A percentile compares a stretch with the other conserved stretches of the same genome.
Evolutionary conservation across 2,888 invertebrate species (phyloP).

Genomic region (Leptinotarsa tumamoca): DNA sequence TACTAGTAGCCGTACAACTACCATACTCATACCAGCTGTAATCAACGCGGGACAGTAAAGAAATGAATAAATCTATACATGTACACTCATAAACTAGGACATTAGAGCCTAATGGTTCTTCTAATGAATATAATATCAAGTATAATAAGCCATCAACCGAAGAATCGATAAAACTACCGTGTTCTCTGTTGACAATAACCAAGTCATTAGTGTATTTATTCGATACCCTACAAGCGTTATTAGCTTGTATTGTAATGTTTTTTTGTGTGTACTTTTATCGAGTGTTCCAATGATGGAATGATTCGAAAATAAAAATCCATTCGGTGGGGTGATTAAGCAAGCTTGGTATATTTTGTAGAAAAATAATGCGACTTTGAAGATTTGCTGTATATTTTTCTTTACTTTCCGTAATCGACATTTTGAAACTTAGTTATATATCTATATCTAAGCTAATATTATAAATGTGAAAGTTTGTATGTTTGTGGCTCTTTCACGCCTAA

Average conservation of each 20-base stretch:
- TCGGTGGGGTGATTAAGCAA: constrained; percentile 1
- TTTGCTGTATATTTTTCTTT: too few relatives aligned
- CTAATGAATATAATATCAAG: constrained; percentile 42
- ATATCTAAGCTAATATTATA: too few relatives aligned
- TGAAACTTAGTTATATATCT: too few relatives aligned
- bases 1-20: background rate
- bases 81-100: constrained; percentile 37
- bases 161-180: constrained; percentile 34
- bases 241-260: constrained; percentile 11
- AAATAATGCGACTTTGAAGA: too few relatives aligned
- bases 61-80: constrained; percentile 37
- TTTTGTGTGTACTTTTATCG: constrained; percentile 2
- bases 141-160: constrained; percentile 37
- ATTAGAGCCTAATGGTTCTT: constrained; percentile 37
- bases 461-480: too few relatives aligned
- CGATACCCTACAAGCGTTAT: constrained; percentile 27
- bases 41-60: constrained; percentile 24
- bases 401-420: too few relatives aligned
- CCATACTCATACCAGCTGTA: constrained; percentile 8
- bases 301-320: background rate
- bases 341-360: background rate
- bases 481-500: too few relatives aligned
- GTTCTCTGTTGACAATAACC: constrained; percentile 36
- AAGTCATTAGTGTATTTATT: constrained; percentile 36
- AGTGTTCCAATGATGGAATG: constrained; percentile 8